Conservation (phyloP, 1,140 invertebrate species). For the Ips nitidus region DNA sequence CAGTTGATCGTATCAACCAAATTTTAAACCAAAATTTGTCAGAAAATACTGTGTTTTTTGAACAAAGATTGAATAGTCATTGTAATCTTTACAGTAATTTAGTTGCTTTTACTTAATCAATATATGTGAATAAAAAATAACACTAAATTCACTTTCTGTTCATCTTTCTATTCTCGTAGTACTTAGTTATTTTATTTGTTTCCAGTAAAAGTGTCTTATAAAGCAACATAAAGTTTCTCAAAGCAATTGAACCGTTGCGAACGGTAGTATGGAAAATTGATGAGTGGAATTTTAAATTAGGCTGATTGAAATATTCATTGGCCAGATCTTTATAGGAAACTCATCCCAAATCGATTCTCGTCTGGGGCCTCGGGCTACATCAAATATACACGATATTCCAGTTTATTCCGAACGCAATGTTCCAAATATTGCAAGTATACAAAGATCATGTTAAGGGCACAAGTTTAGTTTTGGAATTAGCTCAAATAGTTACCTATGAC, state of each 20-base stretch:
- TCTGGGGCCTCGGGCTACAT: not conserved
- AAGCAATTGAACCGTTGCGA: not conserved
- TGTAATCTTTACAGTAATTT: no score
- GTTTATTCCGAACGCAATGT: conserved; percentile 3
- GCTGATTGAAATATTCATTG: conserved; percentile 34
- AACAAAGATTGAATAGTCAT: no score
- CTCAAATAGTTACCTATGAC: conserved; percentile 74
- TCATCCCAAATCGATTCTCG: conserved; percentile 17
- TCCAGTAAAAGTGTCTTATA: not conserved
- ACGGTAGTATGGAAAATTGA: conserved; percentile 21
- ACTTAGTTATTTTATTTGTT: no score
- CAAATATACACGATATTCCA: conserved; percentile 10
- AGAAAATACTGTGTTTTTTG: no score
- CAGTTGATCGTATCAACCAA: not conserved
- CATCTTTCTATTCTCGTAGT: no score
- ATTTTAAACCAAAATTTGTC: no score
- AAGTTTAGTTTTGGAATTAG: not conserved
- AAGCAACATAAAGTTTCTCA: not conserved
- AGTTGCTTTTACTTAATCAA: no score
- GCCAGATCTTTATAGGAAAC: conserved; percentile 10
- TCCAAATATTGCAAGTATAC: not conserved
- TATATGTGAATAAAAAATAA: no score
- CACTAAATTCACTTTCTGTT: no score
- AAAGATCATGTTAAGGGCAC: not conserved
- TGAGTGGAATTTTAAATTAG: conserved; percentile 33